A percentile compares a stretch with the other conserved stretches of the same genome.
These are phyloP conservation scores for Diadophis punctatus DNA, from an alignment of 2,113 vertebrate species.

Conservation along the genomic window DNA sequence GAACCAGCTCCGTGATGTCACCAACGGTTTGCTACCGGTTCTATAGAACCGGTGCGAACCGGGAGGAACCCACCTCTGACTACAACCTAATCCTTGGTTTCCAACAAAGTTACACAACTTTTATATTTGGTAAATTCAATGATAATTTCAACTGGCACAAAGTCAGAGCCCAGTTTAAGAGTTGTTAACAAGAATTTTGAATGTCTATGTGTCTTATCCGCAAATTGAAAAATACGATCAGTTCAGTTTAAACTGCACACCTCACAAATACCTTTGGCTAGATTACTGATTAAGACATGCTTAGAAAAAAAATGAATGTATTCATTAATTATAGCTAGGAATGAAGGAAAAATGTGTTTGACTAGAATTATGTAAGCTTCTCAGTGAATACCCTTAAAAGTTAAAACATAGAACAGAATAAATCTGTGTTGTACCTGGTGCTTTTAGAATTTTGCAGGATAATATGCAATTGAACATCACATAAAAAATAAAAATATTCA, in stretches of 20 bases:
- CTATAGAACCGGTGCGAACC: too few species aligned
- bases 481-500: not conserved
- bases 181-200: too few species aligned
- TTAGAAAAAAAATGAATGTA: not conserved
- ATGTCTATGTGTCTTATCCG: slow-evolving; percentile 11
- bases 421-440: not conserved
- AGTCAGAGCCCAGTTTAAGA: not conserved
- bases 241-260: slow-evolving; percentile 49
- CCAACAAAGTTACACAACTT: not conserved
- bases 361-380: not conserved
- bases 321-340: not conserved
- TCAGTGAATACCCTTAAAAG: not conserved
- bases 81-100: not conserved
- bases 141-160: not conserved
- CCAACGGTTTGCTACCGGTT: too few species aligned
- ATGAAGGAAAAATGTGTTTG: not conserved
- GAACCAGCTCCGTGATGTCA: too few species aligned
- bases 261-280: slow-evolving; percentile 34
- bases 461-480: not conserved
- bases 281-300: not conserved
- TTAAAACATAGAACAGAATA: not conserved
- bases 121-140: slow-evolving; percentile 29
- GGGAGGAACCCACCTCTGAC: not conserved
- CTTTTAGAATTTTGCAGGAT: not conserved
- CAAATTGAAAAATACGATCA: slow-evolving; percentile 34